Base-by-base conservation (phyloP, 2,888 invertebrate species). In the Diaperis boleti region DNA sequence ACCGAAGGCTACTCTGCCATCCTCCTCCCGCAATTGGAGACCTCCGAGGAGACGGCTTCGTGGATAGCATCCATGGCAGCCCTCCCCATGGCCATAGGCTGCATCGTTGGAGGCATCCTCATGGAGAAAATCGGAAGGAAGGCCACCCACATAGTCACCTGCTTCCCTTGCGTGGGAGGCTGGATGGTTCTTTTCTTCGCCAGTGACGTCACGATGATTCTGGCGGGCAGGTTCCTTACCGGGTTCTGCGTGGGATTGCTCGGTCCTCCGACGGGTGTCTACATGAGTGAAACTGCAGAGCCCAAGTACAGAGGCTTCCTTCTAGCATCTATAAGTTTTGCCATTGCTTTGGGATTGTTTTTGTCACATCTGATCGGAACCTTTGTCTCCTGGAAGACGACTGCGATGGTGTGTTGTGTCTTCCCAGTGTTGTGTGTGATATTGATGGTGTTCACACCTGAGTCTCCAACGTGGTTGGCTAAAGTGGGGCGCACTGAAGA, bases 391-490 rank as follows among this genome's bases (percentile, higher is more conserved):
- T 89, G 89, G 89, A 82, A 86, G 69, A 80, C 82, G 71, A 86
- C 87, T 0, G 88, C 88, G 0, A 80, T 84, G 0, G 80, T 88
- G n/a, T 85, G 85, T 68, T 82, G 83, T 6, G 45, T 82, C 0
- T 82, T 86, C 44, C 86, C 87, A 1, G 74, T 86, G 1, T 14
- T 86, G 2, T 82, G 84, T 7, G 82, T 83, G 14, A 59, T 86
- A 0, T 76, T 87, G 11, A 78, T 89, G 8, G 76, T 83, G 3
- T 79, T 87, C 3, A 79, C 87, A 5, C 89, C 88, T 0, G 91
- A 92, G 77, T 87, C 89, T 31, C 91, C 90, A 0, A 84, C 84
- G 1, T 92, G 90, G 90, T 75, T 91, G 29, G 84, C 88, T 3
- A 83, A 86, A 2, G 87, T 86, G 70, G 86, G 86, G 2, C 82